Evolutionary conservation across 2,888 invertebrate species (phyloP).

Genomic region (Iselma pallidipennis): DNA sequence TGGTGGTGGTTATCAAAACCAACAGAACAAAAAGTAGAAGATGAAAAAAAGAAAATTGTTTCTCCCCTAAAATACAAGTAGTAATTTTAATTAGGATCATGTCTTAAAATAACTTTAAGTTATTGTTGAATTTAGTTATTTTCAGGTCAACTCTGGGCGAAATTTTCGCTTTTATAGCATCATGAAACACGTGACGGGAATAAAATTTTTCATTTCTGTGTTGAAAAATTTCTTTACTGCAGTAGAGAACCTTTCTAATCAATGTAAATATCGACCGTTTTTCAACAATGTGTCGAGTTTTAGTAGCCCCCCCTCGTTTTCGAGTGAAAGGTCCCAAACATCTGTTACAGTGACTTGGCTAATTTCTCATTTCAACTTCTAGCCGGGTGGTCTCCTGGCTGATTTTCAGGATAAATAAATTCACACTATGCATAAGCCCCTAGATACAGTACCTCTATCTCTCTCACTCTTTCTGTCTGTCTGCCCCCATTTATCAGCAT

Average conservation of each 20-base stretch:
- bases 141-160: neutral
- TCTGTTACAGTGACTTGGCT: slow-evolving; percentile 48
- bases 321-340: slow-evolving; percentile 35
- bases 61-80: too few species aligned
- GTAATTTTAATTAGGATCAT: slow-evolving; percentile 9
- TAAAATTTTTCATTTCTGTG: slow-evolving; percentile 12
- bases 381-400: slow-evolving; percentile 37
- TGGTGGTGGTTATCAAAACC: too few species aligned
- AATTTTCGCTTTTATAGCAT: slow-evolving; percentile 30
- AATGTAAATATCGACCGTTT: slow-evolving; percentile 1
- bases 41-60: too few species aligned
- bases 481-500: slow-evolving; percentile 14
- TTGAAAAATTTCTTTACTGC: slow-evolving; percentile 4
- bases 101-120: neutral
- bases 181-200: slow-evolving; percentile 37
- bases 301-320: slow-evolving; percentile 4
- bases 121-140: neutral
- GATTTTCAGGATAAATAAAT: slow-evolving; percentile 48
- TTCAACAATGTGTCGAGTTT: slow-evolving; percentile 3
- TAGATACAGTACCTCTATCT: slow-evolving; percentile 2
- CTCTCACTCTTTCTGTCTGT: neutral
- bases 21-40: too few species aligned
- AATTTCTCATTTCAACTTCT: slow-evolving; percentile 48
- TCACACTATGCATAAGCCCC: slow-evolving; percentile 33
- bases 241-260: neutral